Evolutionary conservation across 2,113 vertebrate genomes (phyloP).

Genomic region (Thalassoma bifasciatum): DNA sequence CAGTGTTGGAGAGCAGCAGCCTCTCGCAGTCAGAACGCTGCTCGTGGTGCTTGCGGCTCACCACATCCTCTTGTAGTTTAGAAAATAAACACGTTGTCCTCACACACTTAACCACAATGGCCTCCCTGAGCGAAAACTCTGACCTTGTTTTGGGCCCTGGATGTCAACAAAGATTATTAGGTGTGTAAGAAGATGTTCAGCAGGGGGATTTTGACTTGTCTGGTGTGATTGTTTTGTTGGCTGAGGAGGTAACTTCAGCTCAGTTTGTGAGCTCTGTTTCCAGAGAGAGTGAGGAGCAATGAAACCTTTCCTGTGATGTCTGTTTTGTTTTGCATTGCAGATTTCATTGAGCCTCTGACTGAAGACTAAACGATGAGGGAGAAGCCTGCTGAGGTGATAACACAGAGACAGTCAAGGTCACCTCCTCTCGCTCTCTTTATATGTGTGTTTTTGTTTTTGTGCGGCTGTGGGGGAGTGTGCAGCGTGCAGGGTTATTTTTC

Average conservation of each 20-base stretch:
- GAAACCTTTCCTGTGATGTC: slow-evolving; percentile 9
- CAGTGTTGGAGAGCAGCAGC: slow-evolving; percentile 53
- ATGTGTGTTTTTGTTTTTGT: slow-evolving; percentile 1
- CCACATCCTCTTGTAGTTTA: slow-evolving; percentile 82
- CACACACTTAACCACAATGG: slow-evolving; percentile 64
- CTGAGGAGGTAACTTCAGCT: background rate
- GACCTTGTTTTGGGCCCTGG: slow-evolving; percentile 65
- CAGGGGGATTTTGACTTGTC: background rate
- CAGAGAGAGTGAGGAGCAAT: slow-evolving; percentile 3
- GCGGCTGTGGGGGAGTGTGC: background rate
- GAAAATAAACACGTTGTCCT: slow-evolving; percentile 81
- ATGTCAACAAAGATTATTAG: slow-evolving; percentile 58
- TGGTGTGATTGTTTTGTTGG: slow-evolving; percentile 7
- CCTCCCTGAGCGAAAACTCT: slow-evolving; percentile 59
- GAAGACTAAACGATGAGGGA: slow-evolving; percentile 43
- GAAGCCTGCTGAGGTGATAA: slow-evolving; percentile 28
- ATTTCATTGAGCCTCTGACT: slow-evolving; percentile 11
- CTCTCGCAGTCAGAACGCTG: slow-evolving; percentile 48
- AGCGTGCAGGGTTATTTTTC: background rate
- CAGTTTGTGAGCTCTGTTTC: background rate
- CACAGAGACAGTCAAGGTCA: slow-evolving; percentile 44
- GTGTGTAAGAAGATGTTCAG: slow-evolving; percentile 24
- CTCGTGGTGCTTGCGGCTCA: slow-evolving; percentile 63
- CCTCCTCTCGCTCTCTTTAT: slow-evolving; percentile 16
- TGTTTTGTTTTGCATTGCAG: slow-evolving; percentile 5